Conservation (phyloP, 2,113 vertebrate genomes). For the Uria lomvia region DNA sequence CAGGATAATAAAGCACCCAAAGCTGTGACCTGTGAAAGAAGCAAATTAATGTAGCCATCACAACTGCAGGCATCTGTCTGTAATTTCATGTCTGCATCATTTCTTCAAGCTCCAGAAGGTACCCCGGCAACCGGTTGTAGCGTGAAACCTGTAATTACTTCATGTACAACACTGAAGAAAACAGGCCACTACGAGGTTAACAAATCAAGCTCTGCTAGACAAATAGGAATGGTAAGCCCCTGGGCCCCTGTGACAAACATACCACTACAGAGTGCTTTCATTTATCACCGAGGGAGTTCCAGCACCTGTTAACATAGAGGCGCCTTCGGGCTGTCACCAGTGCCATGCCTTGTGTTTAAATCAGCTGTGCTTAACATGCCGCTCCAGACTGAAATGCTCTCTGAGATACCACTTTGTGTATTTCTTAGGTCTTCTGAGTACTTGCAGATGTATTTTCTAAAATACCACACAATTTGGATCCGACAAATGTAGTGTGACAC, state of each 20-base stretch:
- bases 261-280: neutral
- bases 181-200: neutral
- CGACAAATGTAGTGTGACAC: too few species aligned
- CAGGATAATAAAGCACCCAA: neutral
- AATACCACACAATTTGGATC: neutral
- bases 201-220: neutral
- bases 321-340: neutral
- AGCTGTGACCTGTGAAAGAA: neutral
- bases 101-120: neutral
- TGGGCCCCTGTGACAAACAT: neutral
- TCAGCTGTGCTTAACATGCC: neutral
- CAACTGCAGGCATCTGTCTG: neutral
- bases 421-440: neutral
- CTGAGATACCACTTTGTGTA: neutral
- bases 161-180: neutral
- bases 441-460: neutral
- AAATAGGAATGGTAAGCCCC: neutral
- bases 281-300: neutral
- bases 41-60: neutral
- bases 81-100: neutral
- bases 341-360: neutral
- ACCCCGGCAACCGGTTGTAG: neutral
- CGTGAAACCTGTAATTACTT: neutral
- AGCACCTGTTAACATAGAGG: neutral
- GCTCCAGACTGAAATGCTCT: neutral